These are phyloP conservation scores for Leontocebus nigricollis DNA, from an alignment of 2,797 vertebrate species.

Conservation along the genomic window DNA sequence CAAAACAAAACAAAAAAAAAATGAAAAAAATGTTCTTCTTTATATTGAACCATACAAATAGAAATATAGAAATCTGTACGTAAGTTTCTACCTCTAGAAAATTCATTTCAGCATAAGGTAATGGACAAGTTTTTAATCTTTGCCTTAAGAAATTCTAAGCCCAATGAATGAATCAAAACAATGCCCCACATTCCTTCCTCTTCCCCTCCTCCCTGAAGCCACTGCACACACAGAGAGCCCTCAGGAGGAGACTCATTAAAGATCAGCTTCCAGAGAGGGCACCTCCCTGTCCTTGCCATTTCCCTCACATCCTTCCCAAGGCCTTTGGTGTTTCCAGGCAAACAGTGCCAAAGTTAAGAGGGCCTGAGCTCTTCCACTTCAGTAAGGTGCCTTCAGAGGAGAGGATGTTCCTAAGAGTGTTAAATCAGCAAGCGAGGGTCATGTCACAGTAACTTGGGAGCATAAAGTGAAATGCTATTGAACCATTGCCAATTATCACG, in stretches of 20 bases:
- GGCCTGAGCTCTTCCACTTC: background rate
- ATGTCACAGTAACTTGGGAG: accelerated
- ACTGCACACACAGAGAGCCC: background rate
- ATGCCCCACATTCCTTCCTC: background rate
- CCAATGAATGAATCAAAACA: background rate
- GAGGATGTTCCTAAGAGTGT: background rate
- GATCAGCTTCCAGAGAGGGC: background rate
- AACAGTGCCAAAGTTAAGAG: accelerated
- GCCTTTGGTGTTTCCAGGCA: background rate
- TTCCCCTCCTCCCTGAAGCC: background rate
- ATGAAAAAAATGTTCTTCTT: background rate
- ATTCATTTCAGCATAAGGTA: background rate
- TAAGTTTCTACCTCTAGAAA: background rate
- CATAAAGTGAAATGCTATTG: background rate
- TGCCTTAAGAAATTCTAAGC: background rate
- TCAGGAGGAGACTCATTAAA: background rate
- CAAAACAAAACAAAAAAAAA: background rate
- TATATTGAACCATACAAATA: background rate
- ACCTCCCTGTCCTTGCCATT: background rate
- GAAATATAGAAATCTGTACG: background rate
- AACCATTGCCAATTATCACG: background rate
- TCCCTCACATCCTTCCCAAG: background rate
- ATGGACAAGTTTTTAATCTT: background rate
- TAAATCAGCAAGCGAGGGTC: background rate
- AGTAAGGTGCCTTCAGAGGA: background rate